A percentile compares a stretch with the other conserved stretches of the same genome.
Conservation (phyloP, 2,113 vertebrate species). For the Isurus oxyrinchus region DNA sequence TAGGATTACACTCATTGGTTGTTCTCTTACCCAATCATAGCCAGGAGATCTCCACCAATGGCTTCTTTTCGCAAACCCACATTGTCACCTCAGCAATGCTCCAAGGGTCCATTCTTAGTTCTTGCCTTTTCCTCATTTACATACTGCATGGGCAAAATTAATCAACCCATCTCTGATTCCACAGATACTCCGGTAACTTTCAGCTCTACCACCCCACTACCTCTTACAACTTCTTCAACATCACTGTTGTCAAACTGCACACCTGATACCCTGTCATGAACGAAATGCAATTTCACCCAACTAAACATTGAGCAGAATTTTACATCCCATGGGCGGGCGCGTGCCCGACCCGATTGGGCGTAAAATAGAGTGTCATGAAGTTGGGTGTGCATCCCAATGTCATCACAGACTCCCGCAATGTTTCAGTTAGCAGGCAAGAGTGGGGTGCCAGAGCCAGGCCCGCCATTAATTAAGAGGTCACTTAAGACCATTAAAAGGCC, state of each 20-base stretch:
- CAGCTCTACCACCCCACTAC: not conserved
- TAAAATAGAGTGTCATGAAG: no score
- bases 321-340: no score
- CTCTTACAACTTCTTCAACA: not conserved
- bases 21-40: not conserved
- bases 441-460: no score
- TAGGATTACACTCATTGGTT: not conserved
- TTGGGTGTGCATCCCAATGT: no score
- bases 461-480: no score
- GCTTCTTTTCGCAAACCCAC: not conserved
- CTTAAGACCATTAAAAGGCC: no score
- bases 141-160: not conserved
- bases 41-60: not conserved
- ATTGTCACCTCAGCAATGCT: not conserved
- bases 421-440: no score
- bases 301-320: not conserved
- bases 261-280: not conserved
- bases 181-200: not conserved
- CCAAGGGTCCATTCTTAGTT: not conserved
- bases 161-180: not conserved
- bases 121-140: not conserved
- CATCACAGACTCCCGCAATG: no score
- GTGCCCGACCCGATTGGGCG: no score
- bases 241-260: not conserved
- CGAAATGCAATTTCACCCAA: not conserved